These are phyloP conservation scores for Fissipunctia ypsillon DNA, from an alignment of 2,888 invertebrate genomes.

Conservation along the genomic window DNA sequence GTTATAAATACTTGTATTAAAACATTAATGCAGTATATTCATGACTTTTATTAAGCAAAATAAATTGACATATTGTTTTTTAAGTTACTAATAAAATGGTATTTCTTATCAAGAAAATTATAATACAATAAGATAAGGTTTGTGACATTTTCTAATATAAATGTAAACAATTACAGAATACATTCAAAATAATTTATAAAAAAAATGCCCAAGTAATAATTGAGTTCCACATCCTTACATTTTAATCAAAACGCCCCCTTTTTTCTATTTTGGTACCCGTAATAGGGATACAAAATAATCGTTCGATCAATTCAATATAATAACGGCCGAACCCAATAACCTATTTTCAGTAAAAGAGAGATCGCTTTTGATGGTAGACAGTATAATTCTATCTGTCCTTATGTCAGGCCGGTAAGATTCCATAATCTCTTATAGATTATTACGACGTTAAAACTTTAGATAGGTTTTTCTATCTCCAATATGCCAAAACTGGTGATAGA, in stretches of 20 bases:
- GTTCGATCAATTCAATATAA: neutral
- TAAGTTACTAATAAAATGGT: neutral
- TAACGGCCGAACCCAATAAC: too few species aligned
- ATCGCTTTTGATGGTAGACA: too few species aligned
- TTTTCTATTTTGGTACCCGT: neutral
- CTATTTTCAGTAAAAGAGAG: too few species aligned
- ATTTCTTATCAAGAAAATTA: conserved; percentile 1
- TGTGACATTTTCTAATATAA: neutral
- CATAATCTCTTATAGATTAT: too few species aligned
- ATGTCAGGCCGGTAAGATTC: too few species aligned
- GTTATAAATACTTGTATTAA: conserved; percentile 64
- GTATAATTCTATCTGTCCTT: too few species aligned
- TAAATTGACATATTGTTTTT: conserved; percentile 20
- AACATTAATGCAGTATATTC: conserved; percentile 51
- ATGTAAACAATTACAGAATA: neutral
- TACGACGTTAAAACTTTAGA: too few species aligned
- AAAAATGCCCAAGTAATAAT: neutral
- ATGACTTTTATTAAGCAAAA: conserved; percentile 52
- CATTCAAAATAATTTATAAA: neutral
- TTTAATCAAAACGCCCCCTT: neutral
- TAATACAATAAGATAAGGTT: neutral
- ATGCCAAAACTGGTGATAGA: too few species aligned
- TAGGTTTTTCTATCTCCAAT: too few species aligned
- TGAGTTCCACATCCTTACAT: neutral
- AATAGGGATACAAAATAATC: neutral